Base-by-base conservation (phyloP, 2,888 invertebrate genomes). In the Dasysyrphus albostriatus region DNA sequence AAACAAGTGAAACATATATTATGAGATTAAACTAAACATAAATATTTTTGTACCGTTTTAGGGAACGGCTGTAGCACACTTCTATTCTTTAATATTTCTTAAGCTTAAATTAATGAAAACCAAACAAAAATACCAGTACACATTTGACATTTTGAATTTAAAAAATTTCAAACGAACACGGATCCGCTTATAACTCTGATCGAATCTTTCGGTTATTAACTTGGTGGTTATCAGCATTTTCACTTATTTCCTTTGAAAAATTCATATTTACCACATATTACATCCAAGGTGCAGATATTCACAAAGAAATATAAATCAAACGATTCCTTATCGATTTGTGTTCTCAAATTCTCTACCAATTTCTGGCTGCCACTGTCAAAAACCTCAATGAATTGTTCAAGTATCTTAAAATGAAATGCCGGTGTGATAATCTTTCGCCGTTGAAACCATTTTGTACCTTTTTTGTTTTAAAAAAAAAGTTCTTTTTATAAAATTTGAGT, bases 381-480 rank as follows among this genome's bases (percentile, higher is more conserved):
- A 0, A 95, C 94, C 0, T 94, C 94, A n/a, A 96, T 91, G 90
- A 96, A 96, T 89, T 95, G 94, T 89, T 96, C 95, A 44, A 97
- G 92, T 74, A 96, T 96, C 90, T 95, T 95, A 91, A 96, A 97
- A 91, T 97, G 97, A 91, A 97, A 97, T 0, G 96, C 95, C 1
- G 96, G 96, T 0, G 97, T 96, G 72, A 97, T 92, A 84, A 96
- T 94, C 91, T 96, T 96, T 37, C 97, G 93, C 12, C 95, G 94
- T 2, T 93, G 92, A 88, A 94, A 90, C 92, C 92, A 92, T 59
- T 92, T 92, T 42, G 88, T 89, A 8, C 92, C 92, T 67, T 42
- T 49, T 49, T 49, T 24, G 51, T 42, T 49, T 49, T 24, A 10
- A 49, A 7, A 34, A 34, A 19, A 19, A 37, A 5, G 10, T 2